Evolutionary conservation across 2,113 vertebrate species (phyloP).

Genomic region (Oenanthe oenanthe): DNA sequence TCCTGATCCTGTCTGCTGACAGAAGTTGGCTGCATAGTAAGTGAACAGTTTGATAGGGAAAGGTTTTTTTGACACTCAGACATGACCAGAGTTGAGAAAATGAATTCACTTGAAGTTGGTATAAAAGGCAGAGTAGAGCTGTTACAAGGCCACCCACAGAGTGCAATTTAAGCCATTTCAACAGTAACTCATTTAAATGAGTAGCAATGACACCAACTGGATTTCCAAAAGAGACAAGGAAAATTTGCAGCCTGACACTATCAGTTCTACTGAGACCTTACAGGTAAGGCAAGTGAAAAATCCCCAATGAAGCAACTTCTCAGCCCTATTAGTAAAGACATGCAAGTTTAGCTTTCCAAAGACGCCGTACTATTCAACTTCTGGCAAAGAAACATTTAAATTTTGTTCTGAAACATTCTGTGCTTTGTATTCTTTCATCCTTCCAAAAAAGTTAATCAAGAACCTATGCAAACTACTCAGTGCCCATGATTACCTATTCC

Average conservation of each 20-base stretch:
- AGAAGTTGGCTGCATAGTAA: not conserved
- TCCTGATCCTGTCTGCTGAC: not conserved
- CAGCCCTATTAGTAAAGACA: not conserved
- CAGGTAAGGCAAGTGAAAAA: not conserved
- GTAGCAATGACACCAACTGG: not conserved
- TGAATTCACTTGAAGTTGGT: not conserved
- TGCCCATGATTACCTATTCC: not conserved
- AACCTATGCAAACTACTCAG: not conserved
- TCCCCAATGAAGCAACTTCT: not conserved
- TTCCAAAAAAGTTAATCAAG: not conserved
- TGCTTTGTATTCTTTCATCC: not conserved
- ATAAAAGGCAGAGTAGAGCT: constrained; percentile 8
- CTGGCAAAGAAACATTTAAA: constrained; percentile 5
- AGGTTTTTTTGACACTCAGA: not conserved
- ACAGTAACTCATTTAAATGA: constrained; percentile 17
- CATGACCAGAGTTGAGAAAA: not conserved
- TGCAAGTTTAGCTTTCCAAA: not conserved
- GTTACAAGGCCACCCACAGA: constrained; percentile 1
- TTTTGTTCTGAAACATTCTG: constrained; percentile 42
- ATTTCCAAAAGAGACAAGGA: not conserved
- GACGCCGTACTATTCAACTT: not conserved
- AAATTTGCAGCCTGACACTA: not conserved
- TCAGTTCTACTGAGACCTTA: not conserved
- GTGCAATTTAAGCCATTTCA: constrained; percentile 4
- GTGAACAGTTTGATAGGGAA: not conserved